Evolutionary conservation across 2,113 vertebrate genomes (phyloP), one percentile per base, ranked within the genome.

Genomic region (Columba livia): DNA sequence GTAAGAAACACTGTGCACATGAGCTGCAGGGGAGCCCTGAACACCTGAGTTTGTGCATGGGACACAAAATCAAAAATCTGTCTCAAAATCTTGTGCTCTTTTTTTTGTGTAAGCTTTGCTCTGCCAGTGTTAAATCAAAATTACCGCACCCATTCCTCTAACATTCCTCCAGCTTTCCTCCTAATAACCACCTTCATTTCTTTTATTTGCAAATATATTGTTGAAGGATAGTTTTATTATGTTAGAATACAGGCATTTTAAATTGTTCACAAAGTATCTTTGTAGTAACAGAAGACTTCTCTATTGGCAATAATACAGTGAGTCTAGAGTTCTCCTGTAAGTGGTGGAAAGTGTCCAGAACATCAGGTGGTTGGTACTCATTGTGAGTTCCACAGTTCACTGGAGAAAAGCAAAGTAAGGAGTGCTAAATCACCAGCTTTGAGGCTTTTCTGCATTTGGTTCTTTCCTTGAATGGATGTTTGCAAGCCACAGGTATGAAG

Each of bases 1-100:
- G 99, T 99, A 61, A 92, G 89, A 57, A 16, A 15, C 11, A 16
- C 66, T 70, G 38, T 16, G 42, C 12, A 3, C 3, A 17, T 14
- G 17, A 81, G 65, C 65, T 53, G 12, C 10, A 38, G 48, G 51
- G 24, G 17, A 44, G 47, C 51, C 65, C 78, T 60, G n/a, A 28
- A 1, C 58, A 29, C 23, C 62, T n/a, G 16, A 0, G 1, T 48
- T 29, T 64, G 21, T 57, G 58, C 57, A 8, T 12, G 28, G 47
- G 40, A 58, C 85, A 23, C n/a, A 69, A 29, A 73, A 38, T 15
- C 4, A 40, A 20, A 34, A 32, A 47, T 20, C 15, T 34, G 0
- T 36, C 29, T 83, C 17, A 57, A 20, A 64, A 62, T 58, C 53
- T 44, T 20, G 6, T 51, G 3, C 21, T 65, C 17, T 77, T 91